These are phyloP conservation scores for Oscheius sp. DNA, from an alignment of 1,140 invertebrate species.

Conservation along the genomic window DNA sequence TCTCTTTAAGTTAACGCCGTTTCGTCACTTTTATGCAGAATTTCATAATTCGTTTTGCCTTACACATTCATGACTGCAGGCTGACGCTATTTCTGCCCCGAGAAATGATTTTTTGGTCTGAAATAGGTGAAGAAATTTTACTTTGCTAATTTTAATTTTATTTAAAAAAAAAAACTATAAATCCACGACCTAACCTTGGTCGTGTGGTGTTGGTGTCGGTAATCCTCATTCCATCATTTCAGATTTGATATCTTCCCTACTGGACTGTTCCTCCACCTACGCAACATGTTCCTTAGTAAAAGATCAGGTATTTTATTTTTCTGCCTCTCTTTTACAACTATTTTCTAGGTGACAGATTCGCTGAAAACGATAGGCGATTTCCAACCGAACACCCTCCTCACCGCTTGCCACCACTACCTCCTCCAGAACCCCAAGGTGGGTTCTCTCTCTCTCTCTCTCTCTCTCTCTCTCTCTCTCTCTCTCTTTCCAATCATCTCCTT, in stretches of 20 bases:
- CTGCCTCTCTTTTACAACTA: neutral
- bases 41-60: too few species aligned
- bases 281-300: neutral
- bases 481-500: neutral
- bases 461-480: neutral
- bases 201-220: too few species aligned
- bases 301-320: constrained; percentile 10
- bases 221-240: neutral
- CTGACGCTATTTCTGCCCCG: too few species aligned
- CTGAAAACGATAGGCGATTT: constrained; percentile 17
- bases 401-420: constrained; percentile 26
- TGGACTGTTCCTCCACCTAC: constrained; percentile 19
- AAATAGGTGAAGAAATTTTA: too few species aligned
- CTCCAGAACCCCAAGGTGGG: constrained; percentile 28
- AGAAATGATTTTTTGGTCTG: too few species aligned
- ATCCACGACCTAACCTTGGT: too few species aligned
- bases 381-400: constrained; percentile 28
- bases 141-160: too few species aligned
- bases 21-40: too few species aligned
- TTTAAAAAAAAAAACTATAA: too few species aligned
- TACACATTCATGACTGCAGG: too few species aligned
- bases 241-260: constrained; percentile 15
- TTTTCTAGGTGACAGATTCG: constrained; percentile 16
- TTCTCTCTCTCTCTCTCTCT: neutral
- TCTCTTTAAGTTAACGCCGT: too few species aligned